These are phyloP conservation scores for Drosophila macrospina DNA, from an alignment of 2,888 invertebrate species.

Conservation along the genomic window DNA sequence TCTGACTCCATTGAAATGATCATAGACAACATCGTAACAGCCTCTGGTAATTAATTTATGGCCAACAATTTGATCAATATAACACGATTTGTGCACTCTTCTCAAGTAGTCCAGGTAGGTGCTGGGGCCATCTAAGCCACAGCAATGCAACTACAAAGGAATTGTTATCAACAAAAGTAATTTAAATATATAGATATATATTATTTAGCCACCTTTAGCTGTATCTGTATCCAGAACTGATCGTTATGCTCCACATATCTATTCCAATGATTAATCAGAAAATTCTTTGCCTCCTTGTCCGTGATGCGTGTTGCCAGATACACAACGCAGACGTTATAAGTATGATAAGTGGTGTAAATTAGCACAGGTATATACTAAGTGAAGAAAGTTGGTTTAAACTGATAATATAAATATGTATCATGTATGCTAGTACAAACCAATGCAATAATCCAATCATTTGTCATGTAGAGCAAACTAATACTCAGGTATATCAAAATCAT, in stretches of 20 bases:
- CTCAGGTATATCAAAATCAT: slow-evolving; percentile 27
- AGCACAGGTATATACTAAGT: slow-evolving; percentile 48
- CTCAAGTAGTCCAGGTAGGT: slow-evolving; percentile 43
- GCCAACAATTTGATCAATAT: not conserved
- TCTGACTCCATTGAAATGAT: slow-evolving; percentile 12
- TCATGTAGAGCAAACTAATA: slow-evolving; percentile 18
- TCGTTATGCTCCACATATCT: slow-evolving; percentile 25
- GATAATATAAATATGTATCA: too few species aligned
- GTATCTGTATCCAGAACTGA: slow-evolving; percentile 36
- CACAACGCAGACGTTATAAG: not conserved
- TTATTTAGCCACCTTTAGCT: slow-evolving; percentile 10
- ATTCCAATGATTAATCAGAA: slow-evolving; percentile 19
- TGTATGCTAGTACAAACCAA: slow-evolving; percentile 28
- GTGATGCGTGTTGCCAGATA: slow-evolving; percentile 4
- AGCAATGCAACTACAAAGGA: slow-evolving; percentile 40
- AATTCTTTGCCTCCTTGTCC: not conserved
- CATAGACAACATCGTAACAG: slow-evolving; percentile 29
- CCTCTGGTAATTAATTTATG: slow-evolving; percentile 34
- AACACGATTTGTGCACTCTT: slow-evolving; percentile 38
- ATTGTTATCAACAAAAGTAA: too few species aligned
- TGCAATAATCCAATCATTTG: slow-evolving; percentile 38
- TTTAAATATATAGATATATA: not conserved
- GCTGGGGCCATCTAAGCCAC: slow-evolving; percentile 52
- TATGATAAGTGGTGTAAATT: slow-evolving; percentile 7
- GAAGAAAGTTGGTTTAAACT: not conserved